A percentile compares a stretch with the other conserved stretches of the same genome.
Evolutionary conservation across 2,888 invertebrate genomes (phyloP).

Genomic region (Hermodice carunculata): DNA sequence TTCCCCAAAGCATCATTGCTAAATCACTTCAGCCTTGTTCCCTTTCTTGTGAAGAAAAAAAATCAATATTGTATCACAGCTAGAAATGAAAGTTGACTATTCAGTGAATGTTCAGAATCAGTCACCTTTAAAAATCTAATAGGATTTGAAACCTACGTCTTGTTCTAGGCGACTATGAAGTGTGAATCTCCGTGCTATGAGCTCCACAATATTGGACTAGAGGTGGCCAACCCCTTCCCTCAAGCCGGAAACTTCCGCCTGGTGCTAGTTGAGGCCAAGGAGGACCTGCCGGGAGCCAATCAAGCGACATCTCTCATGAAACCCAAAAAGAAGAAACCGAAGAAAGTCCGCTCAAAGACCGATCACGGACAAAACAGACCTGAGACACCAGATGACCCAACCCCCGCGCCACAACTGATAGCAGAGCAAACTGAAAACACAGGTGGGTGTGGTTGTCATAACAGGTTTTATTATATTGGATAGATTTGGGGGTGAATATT

Average conservation of each 20-base stretch:
- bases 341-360: constrained; percentile 49
- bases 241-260: constrained; percentile 63
- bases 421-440: constrained; percentile 1
- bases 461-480: too few species aligned
- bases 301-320: constrained; percentile 35
- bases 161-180: constrained; percentile 53
- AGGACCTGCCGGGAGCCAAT: constrained; percentile 6
- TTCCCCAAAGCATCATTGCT: too few species aligned
- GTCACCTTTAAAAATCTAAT: too few species aligned
- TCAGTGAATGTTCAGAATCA: too few species aligned
- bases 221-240: constrained; percentile 65
- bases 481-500: too few species aligned
- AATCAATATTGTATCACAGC: too few species aligned
- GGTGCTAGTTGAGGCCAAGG: constrained; percentile 57
- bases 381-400: neutral
- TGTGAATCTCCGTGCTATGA: constrained; percentile 66
- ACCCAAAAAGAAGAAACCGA: constrained; percentile 48
- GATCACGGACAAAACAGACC: constrained; percentile 53
- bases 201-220: constrained; percentile 55
- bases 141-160: too few species aligned
- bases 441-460: neutral
- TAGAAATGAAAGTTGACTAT: too few species aligned
- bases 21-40: too few species aligned
- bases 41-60: too few species aligned
- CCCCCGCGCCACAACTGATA: neutral